phyloP scores from a whole-genome alignment of 1,140 invertebrate species.

The Tenebrio molitor region DNA sequence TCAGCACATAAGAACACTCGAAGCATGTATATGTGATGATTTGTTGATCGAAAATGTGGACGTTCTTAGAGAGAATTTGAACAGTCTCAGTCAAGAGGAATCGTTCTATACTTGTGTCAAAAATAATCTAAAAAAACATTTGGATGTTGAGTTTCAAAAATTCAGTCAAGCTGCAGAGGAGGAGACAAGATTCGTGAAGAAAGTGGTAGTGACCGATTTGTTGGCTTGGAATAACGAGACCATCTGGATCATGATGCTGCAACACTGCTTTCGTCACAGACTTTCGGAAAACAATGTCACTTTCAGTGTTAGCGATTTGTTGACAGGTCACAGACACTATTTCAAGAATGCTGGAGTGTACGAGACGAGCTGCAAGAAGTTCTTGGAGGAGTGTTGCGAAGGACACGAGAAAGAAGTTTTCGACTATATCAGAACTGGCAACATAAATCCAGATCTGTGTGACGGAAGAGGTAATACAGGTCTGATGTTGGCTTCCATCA shows the following conservation, averaged over 20 bases:
- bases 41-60: conserved; percentile 38
- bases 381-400: conserved; percentile 56
- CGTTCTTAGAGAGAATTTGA: conserved; percentile 42
- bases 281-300: conserved; percentile 57
- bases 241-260: conserved; percentile 55
- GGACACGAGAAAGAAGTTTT: conserved; percentile 64
- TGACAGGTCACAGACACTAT: conserved; percentile 53
- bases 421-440: conserved; percentile 63
- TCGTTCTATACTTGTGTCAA: conserved; percentile 46
- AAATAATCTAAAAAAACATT: conserved; percentile 40
- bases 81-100: conserved; percentile 27
- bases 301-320: conserved; percentile 55
- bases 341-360: conserved; percentile 56
- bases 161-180: conserved; percentile 5
- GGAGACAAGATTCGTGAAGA: conserved; percentile 23
- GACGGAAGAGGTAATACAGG: conserved; percentile 69
- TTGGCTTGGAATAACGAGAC: conserved; percentile 65
- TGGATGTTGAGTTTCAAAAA: conserved; percentile 35
- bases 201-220: conserved; percentile 56
- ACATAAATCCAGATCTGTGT: conserved; percentile 67
- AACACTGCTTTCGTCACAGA: conserved; percentile 59
- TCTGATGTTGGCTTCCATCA: conserved; percentile 68
- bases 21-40: conserved; percentile 16
- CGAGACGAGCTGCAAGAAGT: conserved; percentile 57
- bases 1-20: background rate